phyloP scores from a whole-genome alignment of 1,140 invertebrate species.

The Diabrotica virgifera region DNA sequence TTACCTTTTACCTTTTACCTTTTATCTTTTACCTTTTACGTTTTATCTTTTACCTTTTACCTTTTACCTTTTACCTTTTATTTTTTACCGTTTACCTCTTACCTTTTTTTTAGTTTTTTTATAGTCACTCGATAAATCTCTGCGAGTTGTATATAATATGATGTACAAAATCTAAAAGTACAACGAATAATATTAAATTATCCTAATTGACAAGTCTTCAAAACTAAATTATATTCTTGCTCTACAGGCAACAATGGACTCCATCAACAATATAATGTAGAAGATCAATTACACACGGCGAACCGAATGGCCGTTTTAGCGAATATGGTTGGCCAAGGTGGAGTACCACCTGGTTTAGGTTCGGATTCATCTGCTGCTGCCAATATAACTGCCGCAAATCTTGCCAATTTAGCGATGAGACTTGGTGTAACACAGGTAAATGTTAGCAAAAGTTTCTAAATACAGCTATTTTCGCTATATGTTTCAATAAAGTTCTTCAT shows the following conservation, averaged over 20 bases:
- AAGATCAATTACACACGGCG: conserved; percentile 67
- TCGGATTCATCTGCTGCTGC: conserved; percentile 50
- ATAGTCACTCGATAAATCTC: no score
- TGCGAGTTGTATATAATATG: no score
- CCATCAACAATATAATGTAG: conserved; percentile 64
- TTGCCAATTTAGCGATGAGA: conserved; percentile 78
- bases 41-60: no score
- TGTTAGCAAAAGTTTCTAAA: conserved; percentile 1
- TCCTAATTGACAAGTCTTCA: background rate
- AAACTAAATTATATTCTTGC: background rate
- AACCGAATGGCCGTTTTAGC: conserved; percentile 73
- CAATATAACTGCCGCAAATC: conserved; percentile 59
- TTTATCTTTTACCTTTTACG: no score
- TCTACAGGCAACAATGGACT: conserved; percentile 47
- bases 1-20: no score
- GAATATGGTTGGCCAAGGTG: conserved; percentile 62
- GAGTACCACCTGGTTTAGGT: conserved; percentile 47
- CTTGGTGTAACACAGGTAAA: conserved; percentile 55
- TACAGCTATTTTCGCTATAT: background rate
- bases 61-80: no score
- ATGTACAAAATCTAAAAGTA: no score
- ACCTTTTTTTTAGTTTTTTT: no score
- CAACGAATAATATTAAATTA: no score
- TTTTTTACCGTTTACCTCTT: no score
- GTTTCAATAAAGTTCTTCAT: no score